Conservation (phyloP, 2,888 invertebrate species). For the Sympetrum striolatum region DNA sequence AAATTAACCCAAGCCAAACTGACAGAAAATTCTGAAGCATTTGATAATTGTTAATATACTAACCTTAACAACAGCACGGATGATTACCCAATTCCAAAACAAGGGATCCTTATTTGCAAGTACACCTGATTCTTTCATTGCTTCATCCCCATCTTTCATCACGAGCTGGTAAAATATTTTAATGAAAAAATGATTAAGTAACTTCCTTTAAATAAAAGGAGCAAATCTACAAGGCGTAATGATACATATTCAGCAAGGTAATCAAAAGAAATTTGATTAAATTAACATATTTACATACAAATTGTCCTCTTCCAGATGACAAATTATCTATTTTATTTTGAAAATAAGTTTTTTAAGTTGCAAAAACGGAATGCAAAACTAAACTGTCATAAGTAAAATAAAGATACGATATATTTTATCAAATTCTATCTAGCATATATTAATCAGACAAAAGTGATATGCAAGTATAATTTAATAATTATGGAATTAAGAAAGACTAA, state of each 20-base stretch:
- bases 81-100: slow-evolving; percentile 93
- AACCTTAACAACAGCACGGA: slow-evolving; percentile 81
- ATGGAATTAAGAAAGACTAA: neutral
- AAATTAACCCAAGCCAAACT: slow-evolving; percentile 6
- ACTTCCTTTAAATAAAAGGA: neutral
- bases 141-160: slow-evolving; percentile 67
- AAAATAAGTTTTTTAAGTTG: too few relatives aligned
- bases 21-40: too few relatives aligned
- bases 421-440: too few relatives aligned
- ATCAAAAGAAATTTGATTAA: neutral
- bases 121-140: slow-evolving; percentile 83
- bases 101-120: slow-evolving; percentile 79
- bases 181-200: slow-evolving; percentile 20
- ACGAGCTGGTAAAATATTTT: slow-evolving; percentile 52
- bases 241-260: neutral
- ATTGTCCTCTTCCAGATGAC: too few relatives aligned
- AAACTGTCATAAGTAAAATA: neutral
- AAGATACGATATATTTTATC: too few relatives aligned
- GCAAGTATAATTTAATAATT: too few relatives aligned
- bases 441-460: too few relatives aligned
- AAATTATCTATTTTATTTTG: too few relatives aligned
- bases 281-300: too few relatives aligned
- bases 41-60: slow-evolving; percentile 44
- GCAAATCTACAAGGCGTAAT: neutral
- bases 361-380: neutral